phyloP scores from a whole-genome alignment of 2,888 invertebrate genomes.

The Heliconius ethilla region DNA sequence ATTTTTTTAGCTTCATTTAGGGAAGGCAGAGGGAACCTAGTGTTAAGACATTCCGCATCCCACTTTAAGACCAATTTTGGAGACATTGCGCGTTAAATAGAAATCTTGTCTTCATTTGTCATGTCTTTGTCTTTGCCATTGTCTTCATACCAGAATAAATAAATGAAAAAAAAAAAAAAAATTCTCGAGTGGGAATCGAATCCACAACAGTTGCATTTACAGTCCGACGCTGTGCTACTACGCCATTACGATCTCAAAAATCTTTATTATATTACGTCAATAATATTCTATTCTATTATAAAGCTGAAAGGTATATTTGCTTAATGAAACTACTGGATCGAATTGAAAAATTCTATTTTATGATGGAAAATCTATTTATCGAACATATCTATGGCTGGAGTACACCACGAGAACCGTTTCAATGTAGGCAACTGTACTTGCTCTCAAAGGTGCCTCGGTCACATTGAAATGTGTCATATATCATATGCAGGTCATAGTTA shows the following conservation, averaged over 20 bases:
- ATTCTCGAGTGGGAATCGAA: background rate
- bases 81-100: background rate
- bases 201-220: background rate
- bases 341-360: too few species aligned
- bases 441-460: background rate
- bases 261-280: too few species aligned
- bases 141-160: background rate
- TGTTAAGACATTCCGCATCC: background rate
- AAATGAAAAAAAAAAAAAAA: too few species aligned
- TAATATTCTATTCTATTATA: too few species aligned
- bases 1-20: conserved; percentile 1
- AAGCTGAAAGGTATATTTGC: too few species aligned
- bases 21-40: background rate
- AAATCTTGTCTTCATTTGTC: background rate
- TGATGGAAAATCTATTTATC: background rate
- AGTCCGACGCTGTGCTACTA: background rate
- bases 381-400: background rate
- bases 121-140: background rate
- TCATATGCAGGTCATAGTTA: background rate
- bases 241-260: background rate
- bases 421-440: background rate
- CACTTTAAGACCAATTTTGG: background rate
- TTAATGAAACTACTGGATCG: too few species aligned
- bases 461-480: background rate
- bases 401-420: background rate